These are phyloP conservation scores for Drosophila pruinosa DNA, from an alignment of 1,140 invertebrate species.

Conservation along the genomic window DNA sequence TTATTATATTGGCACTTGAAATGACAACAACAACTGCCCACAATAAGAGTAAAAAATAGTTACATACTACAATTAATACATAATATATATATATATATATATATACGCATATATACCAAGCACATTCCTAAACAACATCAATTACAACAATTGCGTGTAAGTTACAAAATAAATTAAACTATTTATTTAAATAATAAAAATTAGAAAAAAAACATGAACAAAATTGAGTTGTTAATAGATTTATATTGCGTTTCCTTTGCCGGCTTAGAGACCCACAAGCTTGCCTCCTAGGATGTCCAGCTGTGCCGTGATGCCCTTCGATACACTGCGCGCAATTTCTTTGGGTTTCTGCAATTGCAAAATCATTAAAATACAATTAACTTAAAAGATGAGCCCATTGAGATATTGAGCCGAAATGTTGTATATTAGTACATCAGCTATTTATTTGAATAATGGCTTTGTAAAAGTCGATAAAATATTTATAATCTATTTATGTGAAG, in stretches of 20 bases:
- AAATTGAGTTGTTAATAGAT: conserved; percentile 42
- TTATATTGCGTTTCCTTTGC: not conserved
- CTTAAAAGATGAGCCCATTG: no score
- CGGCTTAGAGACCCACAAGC: conserved; percentile 83
- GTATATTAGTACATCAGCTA: not conserved
- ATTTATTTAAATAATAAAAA: conserved; percentile 76
- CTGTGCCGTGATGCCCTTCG: conserved; percentile 83
- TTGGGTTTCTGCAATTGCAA: conserved; percentile 84
- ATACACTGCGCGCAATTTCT: conserved; percentile 83
- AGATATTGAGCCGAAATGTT: not conserved
- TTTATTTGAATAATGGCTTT: no score
- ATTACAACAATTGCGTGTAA: conserved; percentile 62
- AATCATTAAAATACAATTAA: no score
- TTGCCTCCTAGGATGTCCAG: conserved; percentile 84
- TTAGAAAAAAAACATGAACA: conserved; percentile 3
- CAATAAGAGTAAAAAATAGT: not conserved
- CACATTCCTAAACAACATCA: conserved; percentile 61
- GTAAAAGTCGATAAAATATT: no score
- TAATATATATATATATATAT: not conserved
- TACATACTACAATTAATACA: not conserved
- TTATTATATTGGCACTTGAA: not conserved
- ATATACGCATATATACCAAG: conserved; percentile 15
- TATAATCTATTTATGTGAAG: no score
- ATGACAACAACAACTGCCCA: conserved; percentile 42
- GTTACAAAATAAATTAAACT: conserved; percentile 77